These are phyloP conservation scores for Eurystomus glaucurus DNA, from an alignment of 2,797 vertebrate genomes.

Conservation along the genomic window DNA sequence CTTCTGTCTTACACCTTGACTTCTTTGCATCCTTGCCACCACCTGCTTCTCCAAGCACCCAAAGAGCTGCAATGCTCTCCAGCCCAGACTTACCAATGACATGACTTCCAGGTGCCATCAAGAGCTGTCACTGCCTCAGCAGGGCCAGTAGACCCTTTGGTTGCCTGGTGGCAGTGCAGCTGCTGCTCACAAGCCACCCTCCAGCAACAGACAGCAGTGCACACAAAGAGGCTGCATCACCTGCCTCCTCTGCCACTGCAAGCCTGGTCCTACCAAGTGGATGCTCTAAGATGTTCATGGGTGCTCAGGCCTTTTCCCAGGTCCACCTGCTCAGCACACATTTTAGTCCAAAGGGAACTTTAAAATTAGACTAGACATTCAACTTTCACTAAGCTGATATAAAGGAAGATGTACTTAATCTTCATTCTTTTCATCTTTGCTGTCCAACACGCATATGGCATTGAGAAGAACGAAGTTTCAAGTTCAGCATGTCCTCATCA, in stretches of 20 bases:
- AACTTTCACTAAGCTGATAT: neutral
- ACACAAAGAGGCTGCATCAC: neutral
- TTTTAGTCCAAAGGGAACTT: neutral
- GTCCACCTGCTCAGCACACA: neutral
- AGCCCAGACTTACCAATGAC: fast-evolving
- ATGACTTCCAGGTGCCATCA: fast-evolving
- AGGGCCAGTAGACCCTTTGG: neutral
- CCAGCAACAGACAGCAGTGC: neutral
- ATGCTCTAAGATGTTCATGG: neutral
- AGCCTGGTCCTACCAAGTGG: neutral
- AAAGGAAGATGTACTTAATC: neutral
- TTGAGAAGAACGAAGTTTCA: neutral
- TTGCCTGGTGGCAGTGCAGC: neutral
- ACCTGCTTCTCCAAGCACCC: neutral
- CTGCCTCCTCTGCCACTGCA: neutral
- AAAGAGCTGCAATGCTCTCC: neutral
- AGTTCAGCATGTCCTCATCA: neutral
- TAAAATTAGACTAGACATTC: neutral
- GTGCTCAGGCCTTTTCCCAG: neutral
- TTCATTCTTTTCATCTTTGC: neutral
- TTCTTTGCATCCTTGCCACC: neutral
- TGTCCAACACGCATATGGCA: fast-evolving
- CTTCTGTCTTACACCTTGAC: neutral
- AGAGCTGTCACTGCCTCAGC: neutral
- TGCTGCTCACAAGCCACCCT: neutral